A percentile compares a stretch with the other conserved stretches of the same genome.
Conservation (phyloP, 2,888 invertebrate species). For the Ennomos quercinarius region DNA sequence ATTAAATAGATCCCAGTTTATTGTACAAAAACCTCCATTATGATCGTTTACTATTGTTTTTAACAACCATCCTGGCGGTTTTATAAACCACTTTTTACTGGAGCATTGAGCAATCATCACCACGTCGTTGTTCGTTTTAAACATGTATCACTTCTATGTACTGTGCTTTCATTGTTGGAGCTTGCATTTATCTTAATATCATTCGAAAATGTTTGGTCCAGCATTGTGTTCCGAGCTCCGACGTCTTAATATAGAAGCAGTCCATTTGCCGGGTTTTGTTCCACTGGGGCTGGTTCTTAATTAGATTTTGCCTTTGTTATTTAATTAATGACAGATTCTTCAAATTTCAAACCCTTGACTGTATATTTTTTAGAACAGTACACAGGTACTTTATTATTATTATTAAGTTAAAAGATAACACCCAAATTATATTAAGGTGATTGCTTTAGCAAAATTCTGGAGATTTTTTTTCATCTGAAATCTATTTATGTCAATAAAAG, state of each 20-base stretch:
- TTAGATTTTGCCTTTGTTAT: slow-evolving; percentile 18
- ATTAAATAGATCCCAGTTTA: too few relatives aligned
- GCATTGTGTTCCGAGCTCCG: slow-evolving; percentile 33
- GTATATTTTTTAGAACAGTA: neutral
- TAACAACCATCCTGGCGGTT: too few relatives aligned
- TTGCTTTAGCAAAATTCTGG: too few relatives aligned
- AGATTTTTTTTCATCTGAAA: too few relatives aligned
- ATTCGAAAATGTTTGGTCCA: slow-evolving; percentile 42
- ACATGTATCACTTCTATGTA: slow-evolving; percentile 5
- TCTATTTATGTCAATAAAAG: too few relatives aligned
- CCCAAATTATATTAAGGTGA: too few relatives aligned
- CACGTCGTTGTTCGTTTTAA: neutral
- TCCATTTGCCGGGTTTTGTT: slow-evolving; percentile 22
- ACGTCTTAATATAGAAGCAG: slow-evolving; percentile 37
- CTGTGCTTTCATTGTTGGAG: slow-evolving; percentile 18
- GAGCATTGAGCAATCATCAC: too few relatives aligned
- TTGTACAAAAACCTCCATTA: too few relatives aligned
- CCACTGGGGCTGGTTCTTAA: slow-evolving; percentile 14
- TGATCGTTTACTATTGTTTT: too few relatives aligned
- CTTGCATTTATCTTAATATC: slow-evolving; percentile 59
- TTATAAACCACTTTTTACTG: too few relatives aligned
- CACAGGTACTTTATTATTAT: too few relatives aligned
- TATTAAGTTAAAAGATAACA: too few relatives aligned
- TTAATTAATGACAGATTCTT: slow-evolving; percentile 9
- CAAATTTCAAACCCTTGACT: neutral